Base-by-base conservation (phyloP, 2,888 invertebrate species). In the Nomada ferruginata region DNA sequence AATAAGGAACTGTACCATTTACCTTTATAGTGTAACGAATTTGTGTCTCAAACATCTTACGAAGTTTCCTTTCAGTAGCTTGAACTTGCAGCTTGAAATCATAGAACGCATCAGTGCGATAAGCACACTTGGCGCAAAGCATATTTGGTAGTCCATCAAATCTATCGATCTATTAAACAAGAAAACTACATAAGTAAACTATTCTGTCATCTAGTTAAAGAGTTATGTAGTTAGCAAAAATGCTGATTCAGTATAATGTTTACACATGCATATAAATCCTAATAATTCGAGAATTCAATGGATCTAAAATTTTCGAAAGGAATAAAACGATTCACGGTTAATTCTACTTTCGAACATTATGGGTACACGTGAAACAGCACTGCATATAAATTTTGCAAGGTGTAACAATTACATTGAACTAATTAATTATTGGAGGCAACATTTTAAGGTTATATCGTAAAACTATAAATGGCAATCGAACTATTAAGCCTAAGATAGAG, bases 71-170 rank as follows among this genome's bases (percentile, higher is more conserved):
- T 29, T 93, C 92, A 0, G 92, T 91, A 13, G 91, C 91, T 82
- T 89, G 91, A 4, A 93, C 92, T 82, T 92, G 90, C 2, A 87
- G 76, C 71, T 92, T 92, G 44, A 93, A 93, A 52, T 92, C 89
- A 71, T 92, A 91, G 74, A 92, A 93, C 26, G 91, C 81, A 73
- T 91, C 89, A 0, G 91, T 92, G 47, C 91, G 89, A 59, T 92
- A 91, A 9, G 92, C 92, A 87, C 93, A 93, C 81, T 92, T 93
- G 2, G 89, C 81, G 52, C 93, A 93, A 0, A 93, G 85, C 85
- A 91, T 92, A 20, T 87, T 90, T 42, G 93, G 93, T 57, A 93
- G 57, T 0, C 92, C 93, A 84, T 93, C 93, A 47, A 85, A 89
- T 52, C 84, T 87, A 53, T 91, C 85, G n/a, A 93, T 90, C 93